Conservation (phyloP, 2,113 vertebrate species). For the Chascanopsetta lugubris region DNA sequence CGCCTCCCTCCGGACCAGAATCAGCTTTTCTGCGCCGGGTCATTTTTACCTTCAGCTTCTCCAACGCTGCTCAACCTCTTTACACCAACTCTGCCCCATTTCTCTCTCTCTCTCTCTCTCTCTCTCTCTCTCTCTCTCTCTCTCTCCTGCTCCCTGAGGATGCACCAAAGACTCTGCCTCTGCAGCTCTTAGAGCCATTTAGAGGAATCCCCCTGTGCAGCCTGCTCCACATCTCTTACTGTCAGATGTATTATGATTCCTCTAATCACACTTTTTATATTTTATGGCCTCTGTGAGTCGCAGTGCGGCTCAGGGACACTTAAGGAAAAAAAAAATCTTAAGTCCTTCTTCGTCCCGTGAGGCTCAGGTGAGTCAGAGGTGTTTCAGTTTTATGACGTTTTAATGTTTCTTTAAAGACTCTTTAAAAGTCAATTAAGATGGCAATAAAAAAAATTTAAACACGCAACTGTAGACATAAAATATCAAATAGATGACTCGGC, state of each 20-base stretch:
- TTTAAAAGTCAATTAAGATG: slow-evolving; percentile 19
- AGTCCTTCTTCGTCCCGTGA: background rate
- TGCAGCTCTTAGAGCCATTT: slow-evolving; percentile 58
- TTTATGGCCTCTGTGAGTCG: background rate
- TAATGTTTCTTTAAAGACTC: background rate
- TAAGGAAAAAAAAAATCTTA: background rate
- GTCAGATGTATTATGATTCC: slow-evolving; percentile 18
- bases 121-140: slow-evolving; percentile 26
- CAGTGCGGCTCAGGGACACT: slow-evolving; percentile 7
- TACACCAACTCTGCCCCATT: slow-evolving; percentile 60
- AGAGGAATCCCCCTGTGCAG: slow-evolving; percentile 34
- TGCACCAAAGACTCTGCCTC: slow-evolving; percentile 39
- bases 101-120: slow-evolving; percentile 11
- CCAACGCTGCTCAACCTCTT: slow-evolving; percentile 74
- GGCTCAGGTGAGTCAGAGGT: slow-evolving; percentile 1
- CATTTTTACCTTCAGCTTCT: slow-evolving; percentile 72
- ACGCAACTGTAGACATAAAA: too few species aligned
- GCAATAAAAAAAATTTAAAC: too few species aligned
- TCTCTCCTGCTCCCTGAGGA: slow-evolving; percentile 40
- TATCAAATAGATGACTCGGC: too few species aligned
- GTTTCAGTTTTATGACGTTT: background rate
- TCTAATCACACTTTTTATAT: slow-evolving; percentile 18
- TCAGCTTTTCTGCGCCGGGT: slow-evolving; percentile 72
- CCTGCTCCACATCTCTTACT: slow-evolving; percentile 3
- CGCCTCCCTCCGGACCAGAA: slow-evolving; percentile 64